A percentile compares a stretch with the other conserved stretches of the same genome.
These are phyloP conservation scores for Antennarius maculatus DNA, from an alignment of 2,797 vertebrate genomes.

Conservation along the genomic window DNA sequence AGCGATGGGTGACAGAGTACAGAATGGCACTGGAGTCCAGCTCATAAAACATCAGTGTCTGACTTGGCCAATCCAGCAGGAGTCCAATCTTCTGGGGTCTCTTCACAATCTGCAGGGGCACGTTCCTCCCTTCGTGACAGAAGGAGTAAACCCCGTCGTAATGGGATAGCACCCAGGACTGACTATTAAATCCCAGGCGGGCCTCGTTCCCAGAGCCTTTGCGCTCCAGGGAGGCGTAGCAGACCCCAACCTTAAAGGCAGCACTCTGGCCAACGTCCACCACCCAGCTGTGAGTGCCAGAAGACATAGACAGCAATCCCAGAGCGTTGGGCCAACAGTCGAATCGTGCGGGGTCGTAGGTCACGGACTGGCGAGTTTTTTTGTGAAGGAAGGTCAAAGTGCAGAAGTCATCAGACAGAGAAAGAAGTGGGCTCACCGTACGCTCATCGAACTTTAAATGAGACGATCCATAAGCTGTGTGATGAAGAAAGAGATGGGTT, in stretches of 20 bases:
- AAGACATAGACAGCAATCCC: conserved; percentile 79
- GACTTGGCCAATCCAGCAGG: conserved; percentile 87
- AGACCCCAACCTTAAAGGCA: conserved; percentile 94
- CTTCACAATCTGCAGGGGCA: conserved; percentile 77
- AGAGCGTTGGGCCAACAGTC: conserved; percentile 93
- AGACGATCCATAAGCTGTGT: conserved; percentile 74
- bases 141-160: conserved; percentile 89
- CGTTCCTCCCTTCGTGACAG: conserved; percentile 81
- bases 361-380: conserved; percentile 76
- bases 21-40: conserved; percentile 82
- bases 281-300: conserved; percentile 87
- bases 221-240: conserved; percentile 86
- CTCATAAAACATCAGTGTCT: conserved; percentile 89
- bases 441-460: conserved; percentile 84
- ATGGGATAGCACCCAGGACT: conserved; percentile 92
- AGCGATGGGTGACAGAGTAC: conserved; percentile 74
- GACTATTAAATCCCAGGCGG: conserved; percentile 87
- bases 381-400: conserved; percentile 87
- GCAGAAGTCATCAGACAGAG: conserved; percentile 83
- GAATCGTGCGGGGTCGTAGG: conserved; percentile 85
- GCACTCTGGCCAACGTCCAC: conserved; percentile 86
- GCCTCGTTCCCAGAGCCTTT: conserved; percentile 86
- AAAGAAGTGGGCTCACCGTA: conserved; percentile 87
- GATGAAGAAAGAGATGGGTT: not conserved
- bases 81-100: conserved; percentile 84